A percentile compares a stretch with the other conserved stretches of the same genome.
Conservation (phyloP, 1,140 invertebrate species). For the Neuroterus valhalla region DNA sequence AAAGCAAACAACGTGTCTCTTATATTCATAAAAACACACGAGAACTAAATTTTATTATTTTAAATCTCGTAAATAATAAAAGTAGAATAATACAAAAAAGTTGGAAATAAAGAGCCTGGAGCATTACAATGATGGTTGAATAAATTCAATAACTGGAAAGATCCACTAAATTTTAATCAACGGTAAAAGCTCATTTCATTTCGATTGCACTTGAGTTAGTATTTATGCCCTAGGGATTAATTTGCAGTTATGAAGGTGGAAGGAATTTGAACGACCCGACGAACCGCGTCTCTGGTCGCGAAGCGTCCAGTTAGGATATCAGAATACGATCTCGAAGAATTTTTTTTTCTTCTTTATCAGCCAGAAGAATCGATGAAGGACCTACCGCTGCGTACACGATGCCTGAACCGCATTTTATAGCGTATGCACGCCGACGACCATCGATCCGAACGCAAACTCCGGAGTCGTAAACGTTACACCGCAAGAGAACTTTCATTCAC, state of each 20-base stretch:
- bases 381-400: not conserved
- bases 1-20: conserved; percentile 10
- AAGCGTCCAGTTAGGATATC: conserved; percentile 8
- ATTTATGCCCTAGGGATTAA: conserved; percentile 3
- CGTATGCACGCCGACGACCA: conserved; percentile 8
- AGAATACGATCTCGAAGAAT: not conserved
- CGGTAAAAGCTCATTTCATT: not conserved
- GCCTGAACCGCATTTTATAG: conserved; percentile 6
- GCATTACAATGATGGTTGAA: too few relatives aligned
- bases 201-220: not conserved
- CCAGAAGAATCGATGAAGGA: conserved; percentile 12
- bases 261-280: not conserved
- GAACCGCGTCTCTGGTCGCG: not conserved
- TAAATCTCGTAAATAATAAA: conserved; percentile 4
- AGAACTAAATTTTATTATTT: not conserved
- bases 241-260: conserved; percentile 1
- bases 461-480: conserved; percentile 1
- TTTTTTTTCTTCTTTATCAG: conserved; percentile 12
- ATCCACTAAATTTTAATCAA: not conserved
- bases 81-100: not conserved
- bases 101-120: too few relatives aligned
- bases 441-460: conserved; percentile 2
- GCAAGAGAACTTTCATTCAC: too few relatives aligned
- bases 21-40: conserved; percentile 14
- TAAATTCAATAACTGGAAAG: not conserved